Base-by-base conservation (phyloP, 2,797 vertebrate genomes). In the Oryzias sinensis region DNA sequence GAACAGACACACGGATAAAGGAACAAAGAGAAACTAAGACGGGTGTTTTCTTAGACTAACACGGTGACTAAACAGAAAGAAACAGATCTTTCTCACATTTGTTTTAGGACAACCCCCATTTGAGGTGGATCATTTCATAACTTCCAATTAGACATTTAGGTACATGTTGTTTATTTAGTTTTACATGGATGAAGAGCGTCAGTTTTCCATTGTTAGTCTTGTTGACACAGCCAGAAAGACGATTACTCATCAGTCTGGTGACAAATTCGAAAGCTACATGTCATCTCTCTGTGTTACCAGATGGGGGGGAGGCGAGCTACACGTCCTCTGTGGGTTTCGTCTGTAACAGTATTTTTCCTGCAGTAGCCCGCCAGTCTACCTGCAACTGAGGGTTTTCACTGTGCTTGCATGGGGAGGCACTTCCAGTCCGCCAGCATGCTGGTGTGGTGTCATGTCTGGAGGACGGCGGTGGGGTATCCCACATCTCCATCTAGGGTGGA, bases 221-320 rank as follows among this genome's bases (percentile, higher is more conserved):
- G 49, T 51, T 52, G 40, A 58, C 41, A 29, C 2, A 18, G 15
- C 14, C 42, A 27, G 59, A 24, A 65, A 8, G 0, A 8, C 33
- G 13, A 40, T 46, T n/a, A 33, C 16, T 67, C 46, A 37, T 59
- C 6, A 37, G 50, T 58, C 17, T n/a, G 43, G n/a, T n/a, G 43
- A 41, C 62, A 49, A 29, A 53, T 59, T 14, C 43, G 20, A n/a
- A n/a, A 45, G 2, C 6, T 56, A 18, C 40, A 29, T 64, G 72
- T 49, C 15, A 17, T 73, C 70, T 20, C 67, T 49, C 17, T 2
- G 14, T 48, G 49, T 41, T 25, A 29, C 82, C 87, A 88, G 62
- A 2, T 68, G 84, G 77, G 58, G 83, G 87, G 80, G 49, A 52
- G 72, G 64, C 9, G 41, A 51, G 57, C 68, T 65, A 25, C 60